Percentiles rank a stretch among this genome's conserved stretches.
Evolutionary conservation across 2,888 invertebrate species (phyloP).

Genomic region (Timema cristinae): DNA sequence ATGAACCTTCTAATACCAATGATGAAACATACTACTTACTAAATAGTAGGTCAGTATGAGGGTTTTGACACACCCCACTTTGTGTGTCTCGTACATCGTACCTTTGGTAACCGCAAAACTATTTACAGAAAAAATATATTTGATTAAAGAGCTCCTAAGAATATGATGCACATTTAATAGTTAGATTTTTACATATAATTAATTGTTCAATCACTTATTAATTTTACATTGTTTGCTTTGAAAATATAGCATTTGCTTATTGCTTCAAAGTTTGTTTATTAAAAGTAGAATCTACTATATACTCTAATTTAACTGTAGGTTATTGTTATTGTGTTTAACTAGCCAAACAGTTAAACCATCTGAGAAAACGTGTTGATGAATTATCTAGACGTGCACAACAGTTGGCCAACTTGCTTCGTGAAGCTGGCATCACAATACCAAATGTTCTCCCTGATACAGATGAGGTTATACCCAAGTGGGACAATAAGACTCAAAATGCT

Average conservation of each 20-base stretch:
- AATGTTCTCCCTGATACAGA: conserved; percentile 25
- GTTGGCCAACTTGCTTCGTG: conserved; percentile 42
- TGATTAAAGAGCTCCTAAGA: no score
- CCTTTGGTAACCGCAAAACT: no score
- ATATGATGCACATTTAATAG: no score
- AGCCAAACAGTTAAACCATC: conserved; percentile 42
- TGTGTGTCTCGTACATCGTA: no score
- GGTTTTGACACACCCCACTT: no score
- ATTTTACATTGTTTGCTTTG: neutral
- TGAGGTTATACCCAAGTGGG: conserved; percentile 24
- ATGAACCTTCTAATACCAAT: no score
- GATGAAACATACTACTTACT: no score
- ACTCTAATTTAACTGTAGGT: neutral
- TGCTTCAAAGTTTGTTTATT: neutral
- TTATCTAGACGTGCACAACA: conserved; percentile 45
- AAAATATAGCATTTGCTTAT: neutral
- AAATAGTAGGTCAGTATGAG: no score
- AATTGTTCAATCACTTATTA: conserved; percentile 2
- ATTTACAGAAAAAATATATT: no score
- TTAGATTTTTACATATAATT: neutral
- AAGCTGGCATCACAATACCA: conserved; percentile 45
- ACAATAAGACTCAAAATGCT: conserved; percentile 37
- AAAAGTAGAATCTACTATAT: neutral
- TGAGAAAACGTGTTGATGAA: conserved; percentile 43
- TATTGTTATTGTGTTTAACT: conserved; percentile 28